Conservation (phyloP, 2,113 vertebrate species). For the Dasyurus viverrinus region DNA sequence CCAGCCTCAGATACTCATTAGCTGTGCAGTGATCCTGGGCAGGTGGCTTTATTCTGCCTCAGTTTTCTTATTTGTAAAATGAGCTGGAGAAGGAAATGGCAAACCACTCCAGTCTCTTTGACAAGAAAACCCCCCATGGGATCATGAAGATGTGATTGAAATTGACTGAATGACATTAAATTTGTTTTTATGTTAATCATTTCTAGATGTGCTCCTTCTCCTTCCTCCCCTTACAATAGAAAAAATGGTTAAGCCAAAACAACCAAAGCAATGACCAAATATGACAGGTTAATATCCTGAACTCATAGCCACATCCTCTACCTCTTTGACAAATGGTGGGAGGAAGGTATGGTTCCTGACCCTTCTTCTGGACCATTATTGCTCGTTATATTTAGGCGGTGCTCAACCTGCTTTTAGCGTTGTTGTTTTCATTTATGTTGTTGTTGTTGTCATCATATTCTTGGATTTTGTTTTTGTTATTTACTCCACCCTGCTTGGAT, state of each 20-base stretch:
- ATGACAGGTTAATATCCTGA: neutral
- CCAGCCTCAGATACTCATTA: neutral
- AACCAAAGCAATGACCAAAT: fast-evolving
- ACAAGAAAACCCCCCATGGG: neutral
- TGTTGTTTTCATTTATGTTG: no score
- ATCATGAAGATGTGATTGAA: neutral
- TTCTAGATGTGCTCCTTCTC: neutral
- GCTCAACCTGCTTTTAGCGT: neutral
- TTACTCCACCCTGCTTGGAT: neutral
- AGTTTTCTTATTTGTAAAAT: neutral
- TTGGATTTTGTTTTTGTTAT: neutral
- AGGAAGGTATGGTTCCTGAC: neutral
- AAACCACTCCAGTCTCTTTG: neutral
- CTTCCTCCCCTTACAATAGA: neutral
- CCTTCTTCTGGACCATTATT: neutral
- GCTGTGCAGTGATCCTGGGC: neutral
- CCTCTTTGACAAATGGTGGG: neutral
- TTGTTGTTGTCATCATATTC: neutral
- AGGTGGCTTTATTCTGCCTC: neutral
- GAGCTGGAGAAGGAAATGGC: neutral
- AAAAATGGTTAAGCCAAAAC: neutral
- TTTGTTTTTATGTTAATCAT: neutral
- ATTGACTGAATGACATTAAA: neutral
- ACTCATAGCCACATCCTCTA: neutral
- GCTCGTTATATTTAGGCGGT: neutral